Percentiles rank a stretch among this genome's conserved stretches.
Conservation (phyloP, 2,888 invertebrate species). For the Drosophila melanocephala region DNA sequence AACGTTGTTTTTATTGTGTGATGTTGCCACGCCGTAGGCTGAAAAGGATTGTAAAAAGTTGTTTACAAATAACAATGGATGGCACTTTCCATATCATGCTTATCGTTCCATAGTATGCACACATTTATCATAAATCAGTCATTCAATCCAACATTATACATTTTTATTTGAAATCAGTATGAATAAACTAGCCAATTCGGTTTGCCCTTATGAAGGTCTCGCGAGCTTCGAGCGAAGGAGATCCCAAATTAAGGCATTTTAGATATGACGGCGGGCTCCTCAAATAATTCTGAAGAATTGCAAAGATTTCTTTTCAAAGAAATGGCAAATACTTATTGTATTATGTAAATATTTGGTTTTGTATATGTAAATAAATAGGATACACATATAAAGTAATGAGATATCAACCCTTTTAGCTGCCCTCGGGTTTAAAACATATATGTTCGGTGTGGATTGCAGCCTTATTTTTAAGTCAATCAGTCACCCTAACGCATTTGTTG, state of each 20-base stretch:
- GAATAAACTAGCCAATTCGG: not conserved
- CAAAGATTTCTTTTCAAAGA: not conserved
- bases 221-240: not conserved
- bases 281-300: not conserved
- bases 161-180: not conserved
- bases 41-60: constrained; percentile 5
- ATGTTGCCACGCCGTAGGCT: constrained; percentile 15
- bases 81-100: not conserved
- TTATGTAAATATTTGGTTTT: not conserved
- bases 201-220: not conserved
- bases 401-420: not conserved
- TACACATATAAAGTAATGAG: not conserved
- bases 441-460: not conserved
- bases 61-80: not conserved
- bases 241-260: not conserved
- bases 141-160: not conserved
- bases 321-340: not conserved
- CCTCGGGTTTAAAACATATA: not conserved
- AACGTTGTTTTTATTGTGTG: constrained; percentile 27
- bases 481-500: not conserved
- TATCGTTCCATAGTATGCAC: not conserved
- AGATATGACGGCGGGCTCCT: not conserved
- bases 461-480: not conserved
- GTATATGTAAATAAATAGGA: not conserved
- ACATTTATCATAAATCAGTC: not conserved